These are phyloP conservation scores for Melanerpes aurifrons DNA, from an alignment of 2,113 vertebrate genomes.

Conservation along the genomic window DNA sequence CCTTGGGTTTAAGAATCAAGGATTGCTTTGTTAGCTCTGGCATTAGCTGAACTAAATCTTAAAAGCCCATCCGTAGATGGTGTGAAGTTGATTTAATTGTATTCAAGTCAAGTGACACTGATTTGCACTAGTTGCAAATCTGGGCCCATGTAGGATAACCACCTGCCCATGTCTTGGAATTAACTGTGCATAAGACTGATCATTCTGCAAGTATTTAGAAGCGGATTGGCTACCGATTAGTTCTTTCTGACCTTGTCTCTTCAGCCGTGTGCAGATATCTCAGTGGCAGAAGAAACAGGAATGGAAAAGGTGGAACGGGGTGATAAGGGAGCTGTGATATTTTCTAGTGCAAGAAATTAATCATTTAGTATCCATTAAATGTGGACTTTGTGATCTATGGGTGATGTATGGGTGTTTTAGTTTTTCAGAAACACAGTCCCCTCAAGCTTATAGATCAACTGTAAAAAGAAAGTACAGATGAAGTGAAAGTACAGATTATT, in stretches of 20 bases:
- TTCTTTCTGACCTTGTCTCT: slow-evolving; percentile 8
- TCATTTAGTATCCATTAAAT: slow-evolving; percentile 30
- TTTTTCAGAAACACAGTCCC: background rate
- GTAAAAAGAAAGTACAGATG: background rate
- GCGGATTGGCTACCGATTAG: background rate
- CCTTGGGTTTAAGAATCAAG: slow-evolving; percentile 17
- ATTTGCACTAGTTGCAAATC: background rate
- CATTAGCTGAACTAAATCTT: slow-evolving; percentile 33
- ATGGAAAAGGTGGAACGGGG: background rate
- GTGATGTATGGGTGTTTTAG: background rate
- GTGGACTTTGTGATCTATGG: background rate
- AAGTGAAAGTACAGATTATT: background rate
- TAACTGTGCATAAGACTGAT: slow-evolving; percentile 43
- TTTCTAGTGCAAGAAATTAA: slow-evolving; percentile 38
- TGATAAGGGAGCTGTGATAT: background rate
- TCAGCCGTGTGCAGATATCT: slow-evolving; percentile 4
- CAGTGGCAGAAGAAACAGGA: background rate
- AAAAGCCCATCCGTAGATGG: background rate
- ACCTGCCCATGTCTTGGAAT: slow-evolving; percentile 52
- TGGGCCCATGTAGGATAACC: background rate
- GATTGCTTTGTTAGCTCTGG: background rate
- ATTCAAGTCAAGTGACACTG: background rate
- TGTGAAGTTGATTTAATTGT: slow-evolving; percentile 8
- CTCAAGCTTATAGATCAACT: background rate
- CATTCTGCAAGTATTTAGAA: slow-evolving; percentile 1